phyloP scores from a whole-genome alignment of 2,888 invertebrate species.

The Stegophylla sp. region DNA sequence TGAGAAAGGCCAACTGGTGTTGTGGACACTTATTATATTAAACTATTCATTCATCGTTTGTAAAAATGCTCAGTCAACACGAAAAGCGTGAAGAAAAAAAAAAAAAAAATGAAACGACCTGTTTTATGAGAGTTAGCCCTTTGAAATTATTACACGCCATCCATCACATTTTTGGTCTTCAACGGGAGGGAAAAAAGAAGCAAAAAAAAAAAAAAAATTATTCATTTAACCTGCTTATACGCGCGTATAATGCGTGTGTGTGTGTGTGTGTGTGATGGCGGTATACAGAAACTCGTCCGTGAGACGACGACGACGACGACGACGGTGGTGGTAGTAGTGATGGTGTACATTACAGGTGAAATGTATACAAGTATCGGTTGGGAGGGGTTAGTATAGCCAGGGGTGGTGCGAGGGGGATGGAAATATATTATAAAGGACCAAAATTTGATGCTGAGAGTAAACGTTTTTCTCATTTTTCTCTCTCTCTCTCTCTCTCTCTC shows the following conservation, averaged over 20 bases:
- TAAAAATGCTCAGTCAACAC: conserved; percentile 46
- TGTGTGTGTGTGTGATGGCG: not conserved
- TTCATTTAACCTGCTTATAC: conserved; percentile 16
- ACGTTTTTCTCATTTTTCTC: not conserved
- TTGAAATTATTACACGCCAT: conserved; percentile 46
- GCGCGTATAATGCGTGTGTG: not conserved
- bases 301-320: not conserved
- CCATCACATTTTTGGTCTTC: conserved; percentile 39
- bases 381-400: too few species aligned
- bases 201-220: conserved; percentile 2
- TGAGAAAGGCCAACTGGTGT: conserved; percentile 26
- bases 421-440: not conserved
- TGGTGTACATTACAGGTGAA: too few species aligned
- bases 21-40: conserved; percentile 52
- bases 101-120: conserved; percentile 23
- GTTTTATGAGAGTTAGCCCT: conserved; percentile 31
- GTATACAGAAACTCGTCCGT: not conserved
- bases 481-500: not conserved
- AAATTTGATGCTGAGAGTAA: not conserved
- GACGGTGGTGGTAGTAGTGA: too few species aligned
- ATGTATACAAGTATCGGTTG: not conserved
- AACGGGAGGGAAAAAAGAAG: not conserved
- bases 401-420: not conserved
- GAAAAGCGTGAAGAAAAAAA: not conserved
- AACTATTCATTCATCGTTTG: conserved; percentile 30